Percentiles rank a stretch among this genome's conserved stretches.
Evolutionary conservation across 2,113 vertebrate species (phyloP).

Genomic region (Thinocorus orbignyianus): DNA sequence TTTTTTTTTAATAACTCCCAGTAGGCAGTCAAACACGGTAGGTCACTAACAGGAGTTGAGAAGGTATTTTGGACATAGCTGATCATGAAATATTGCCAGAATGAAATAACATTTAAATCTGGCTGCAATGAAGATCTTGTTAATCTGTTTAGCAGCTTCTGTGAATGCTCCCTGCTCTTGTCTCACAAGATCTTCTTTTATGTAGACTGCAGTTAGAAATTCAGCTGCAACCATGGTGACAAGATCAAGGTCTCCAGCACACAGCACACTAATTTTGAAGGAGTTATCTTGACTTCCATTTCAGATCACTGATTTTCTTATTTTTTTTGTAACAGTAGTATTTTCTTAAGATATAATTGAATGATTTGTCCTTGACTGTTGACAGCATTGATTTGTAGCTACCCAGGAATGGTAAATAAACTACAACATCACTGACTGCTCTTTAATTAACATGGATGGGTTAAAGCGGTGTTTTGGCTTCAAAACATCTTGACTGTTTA

Average conservation of each 20-base stretch:
- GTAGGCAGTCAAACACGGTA: not conserved
- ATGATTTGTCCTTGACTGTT: not conserved
- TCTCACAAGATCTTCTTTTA: constrained; percentile 32
- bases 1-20: not conserved
- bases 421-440: not conserved
- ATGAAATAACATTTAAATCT: constrained; percentile 1
- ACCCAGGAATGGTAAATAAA: not conserved
- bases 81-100: constrained; percentile 2
- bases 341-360: constrained; percentile 7
- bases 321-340: not conserved
- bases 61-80: not conserved
- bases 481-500: not conserved
- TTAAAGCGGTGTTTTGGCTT: constrained; percentile 1
- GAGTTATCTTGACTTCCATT: constrained; percentile 27
- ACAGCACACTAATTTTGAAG: constrained; percentile 21
- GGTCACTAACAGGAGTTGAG: not conserved
- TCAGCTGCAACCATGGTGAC: constrained; percentile 66
- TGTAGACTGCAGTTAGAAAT: constrained; percentile 28
- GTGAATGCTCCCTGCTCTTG: not conserved
- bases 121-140: not conserved
- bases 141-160: constrained; percentile 27
- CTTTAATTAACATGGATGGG: not conserved
- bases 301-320: not conserved
- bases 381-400: not conserved
- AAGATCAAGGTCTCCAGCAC: constrained; percentile 46